Percentiles rank a stretch among this genome's conserved stretches.
Conservation (phyloP, 1,140 invertebrate species). For the Sitobion miscanthi region DNA sequence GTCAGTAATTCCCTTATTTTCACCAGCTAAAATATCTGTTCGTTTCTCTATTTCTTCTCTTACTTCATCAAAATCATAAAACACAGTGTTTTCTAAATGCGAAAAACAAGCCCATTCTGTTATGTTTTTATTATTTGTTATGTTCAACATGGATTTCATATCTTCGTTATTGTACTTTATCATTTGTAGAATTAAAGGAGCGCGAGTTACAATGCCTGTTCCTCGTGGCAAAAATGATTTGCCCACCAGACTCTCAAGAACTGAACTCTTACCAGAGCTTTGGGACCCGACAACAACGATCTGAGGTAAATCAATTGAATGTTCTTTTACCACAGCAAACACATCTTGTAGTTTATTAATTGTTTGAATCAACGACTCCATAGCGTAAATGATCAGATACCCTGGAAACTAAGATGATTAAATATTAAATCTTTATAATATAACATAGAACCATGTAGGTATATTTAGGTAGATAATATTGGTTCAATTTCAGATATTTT, state of each 20-base stretch:
- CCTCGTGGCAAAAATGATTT: neutral
- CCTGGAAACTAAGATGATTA: too few relatives aligned
- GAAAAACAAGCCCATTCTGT: conserved; percentile 80
- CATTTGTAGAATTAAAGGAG: conserved; percentile 59
- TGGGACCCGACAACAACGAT: conserved; percentile 62
- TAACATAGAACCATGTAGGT: too few relatives aligned
- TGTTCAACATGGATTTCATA: conserved; percentile 48
- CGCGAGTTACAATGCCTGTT: conserved; percentile 21
- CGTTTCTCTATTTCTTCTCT: conserved; percentile 77
- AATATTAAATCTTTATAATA: too few relatives aligned
- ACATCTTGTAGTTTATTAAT: conserved; percentile 59
- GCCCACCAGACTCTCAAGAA: conserved; percentile 59
- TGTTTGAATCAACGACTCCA: conserved; percentile 57
- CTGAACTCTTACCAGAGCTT: conserved; percentile 61
- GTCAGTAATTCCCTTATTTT: conserved; percentile 75
- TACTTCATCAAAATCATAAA: conserved; percentile 73
- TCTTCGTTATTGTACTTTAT: conserved; percentile 23
- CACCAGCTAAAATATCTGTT: conserved; percentile 73
- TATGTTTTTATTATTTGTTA: conserved; percentile 74
- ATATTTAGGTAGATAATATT: too few relatives aligned
- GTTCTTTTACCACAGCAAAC: conserved; percentile 40
- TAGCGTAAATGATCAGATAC: neutral
- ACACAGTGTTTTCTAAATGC: conserved; percentile 73
- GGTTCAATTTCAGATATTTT: too few relatives aligned
- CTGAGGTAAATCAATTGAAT: conserved; percentile 58